Evolutionary conservation across 2,113 vertebrate species (phyloP), one percentile per base, ranked within the genome.

Genomic region (Misgurnus anguillicaudatus): DNA sequence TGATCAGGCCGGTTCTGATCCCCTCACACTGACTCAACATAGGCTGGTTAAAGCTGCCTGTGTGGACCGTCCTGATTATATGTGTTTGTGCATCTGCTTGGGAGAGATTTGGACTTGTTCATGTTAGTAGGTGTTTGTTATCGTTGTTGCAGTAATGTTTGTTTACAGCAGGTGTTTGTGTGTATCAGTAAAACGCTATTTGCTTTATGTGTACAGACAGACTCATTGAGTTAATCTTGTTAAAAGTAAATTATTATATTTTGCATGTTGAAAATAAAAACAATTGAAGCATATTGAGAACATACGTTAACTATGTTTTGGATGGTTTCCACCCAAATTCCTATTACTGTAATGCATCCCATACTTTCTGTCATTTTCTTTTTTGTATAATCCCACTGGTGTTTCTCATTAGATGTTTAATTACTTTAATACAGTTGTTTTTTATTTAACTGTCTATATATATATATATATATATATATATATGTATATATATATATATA

Each of bases 1-100:
- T 87, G 83, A 84, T 86, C 85, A 86, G 81, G 41, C 80, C 63
- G 55, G 31, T 75, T 62, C 74, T 86, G 72, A 81, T 82, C 83
- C 83, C 72, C 80, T 67, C 66, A 45, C 79, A 53, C 78, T 82
- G 84, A 68, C 75, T 87, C 78, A 76, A 83, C 77, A 83, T 72
- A 68, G 78, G 9, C 76, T 83, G 81, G 78, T 65, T 72, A 63
- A 42, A 65, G 75, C 51, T 82, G 75, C 80, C 78, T 70, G 68
- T 75, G 55, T 81, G 81, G 51, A 24, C 45, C 24, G 36, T 13
- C 31, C 72, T 80, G 77, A 64, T 68, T 74, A 45, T 17, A 31
- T 67, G 14, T 79, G 47, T 70, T 24, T 80, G 65, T 53, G 11
- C 53, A 14, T 66, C 47, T 78, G 68, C 41, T 66, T 76, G 61